These are phyloP conservation scores for Gila robusta DNA, from an alignment of 2,797 vertebrate genomes.

Conservation along the genomic window DNA sequence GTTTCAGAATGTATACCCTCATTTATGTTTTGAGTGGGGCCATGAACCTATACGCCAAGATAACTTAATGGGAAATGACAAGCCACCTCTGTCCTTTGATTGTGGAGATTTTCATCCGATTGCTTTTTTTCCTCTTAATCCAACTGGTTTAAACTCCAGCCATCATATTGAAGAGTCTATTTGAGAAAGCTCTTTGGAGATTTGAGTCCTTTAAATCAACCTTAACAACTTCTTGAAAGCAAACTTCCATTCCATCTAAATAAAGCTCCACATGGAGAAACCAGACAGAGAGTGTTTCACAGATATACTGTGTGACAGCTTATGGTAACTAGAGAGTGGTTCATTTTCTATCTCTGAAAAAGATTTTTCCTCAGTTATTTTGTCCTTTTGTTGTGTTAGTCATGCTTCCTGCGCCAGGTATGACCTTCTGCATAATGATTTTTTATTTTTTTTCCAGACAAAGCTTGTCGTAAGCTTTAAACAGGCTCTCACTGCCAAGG, in stretches of 20 bases:
- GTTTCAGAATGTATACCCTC: slow-evolving; percentile 5
- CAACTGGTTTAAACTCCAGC: slow-evolving; percentile 31
- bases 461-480: slow-evolving; percentile 12
- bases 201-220: slow-evolving; percentile 2
- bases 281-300: slow-evolving; percentile 6
- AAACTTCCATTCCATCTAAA: slow-evolving; percentile 23
- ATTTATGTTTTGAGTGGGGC: slow-evolving; percentile 26
- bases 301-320: neutral
- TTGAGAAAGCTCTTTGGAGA: slow-evolving; percentile 16
- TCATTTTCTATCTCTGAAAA: neutral
- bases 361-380: neutral
- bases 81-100: slow-evolving; percentile 35
- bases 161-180: slow-evolving; percentile 31
- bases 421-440: slow-evolving; percentile 18
- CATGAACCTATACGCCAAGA: slow-evolving; percentile 35
- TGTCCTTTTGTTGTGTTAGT: slow-evolving; percentile 20
- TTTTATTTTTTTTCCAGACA: slow-evolving; percentile 41
- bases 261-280: slow-evolving; percentile 22
- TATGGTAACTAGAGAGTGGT: neutral
- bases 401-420: neutral
- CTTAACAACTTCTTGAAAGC: neutral
- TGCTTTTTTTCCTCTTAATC: slow-evolving; percentile 43
- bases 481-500: neutral
- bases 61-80: slow-evolving; percentile 45
- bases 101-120: slow-evolving; percentile 46